Base-by-base conservation (phyloP, 2,888 invertebrate species). In the Scaptomyza polygonia region DNA sequence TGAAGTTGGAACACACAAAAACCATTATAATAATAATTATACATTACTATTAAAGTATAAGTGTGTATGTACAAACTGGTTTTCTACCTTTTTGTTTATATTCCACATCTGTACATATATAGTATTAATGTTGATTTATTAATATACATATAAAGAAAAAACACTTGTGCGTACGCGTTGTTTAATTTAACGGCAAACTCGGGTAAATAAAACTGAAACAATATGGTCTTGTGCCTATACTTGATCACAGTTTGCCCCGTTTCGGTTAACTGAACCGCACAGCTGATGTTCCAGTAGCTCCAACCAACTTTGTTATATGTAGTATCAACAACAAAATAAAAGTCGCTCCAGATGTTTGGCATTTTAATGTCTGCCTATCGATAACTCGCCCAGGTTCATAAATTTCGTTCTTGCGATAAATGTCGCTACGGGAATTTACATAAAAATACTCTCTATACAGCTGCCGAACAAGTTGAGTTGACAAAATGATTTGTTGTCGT, bases 401-500 rank as follows among this genome's bases (percentile, higher is more conserved):
- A 82, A 79, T 87, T 86, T 67, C 42, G 5, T 45, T 48, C 32
- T 40, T 42, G 81, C 79, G 88, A 86, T 88, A 82, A 82, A 83
- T 86, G 88, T 86, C 82, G 63, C n/a, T 61, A 79, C 70, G 83
- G 79, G 88, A 82, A 82, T 88, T 72, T 83, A 79, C 71, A 82
- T 84, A 86, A 83, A n/a, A n/a, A n/a, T n/a, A 83, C 67, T 81
- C 59, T 36, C 36, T 55, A 68, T 58, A 52, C 70, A 72, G 85
- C 76, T 70, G 72, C 63, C 61, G 65, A 68, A 57, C 81, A 66
- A 59, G 66, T 67, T 67, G 43, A 76, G 65, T 66, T 80, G 85
- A 82, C 86, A 76, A 79, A 56, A 82, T 82, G 88, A 82, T 87
- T 88, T 87, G 48, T 59, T 52, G 79, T 54, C 45, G 54, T 43